Percentiles rank a stretch among this genome's conserved stretches.
Evolutionary conservation across 2,888 invertebrate genomes (phyloP).

Genomic region (Amphipyra berbera): DNA sequence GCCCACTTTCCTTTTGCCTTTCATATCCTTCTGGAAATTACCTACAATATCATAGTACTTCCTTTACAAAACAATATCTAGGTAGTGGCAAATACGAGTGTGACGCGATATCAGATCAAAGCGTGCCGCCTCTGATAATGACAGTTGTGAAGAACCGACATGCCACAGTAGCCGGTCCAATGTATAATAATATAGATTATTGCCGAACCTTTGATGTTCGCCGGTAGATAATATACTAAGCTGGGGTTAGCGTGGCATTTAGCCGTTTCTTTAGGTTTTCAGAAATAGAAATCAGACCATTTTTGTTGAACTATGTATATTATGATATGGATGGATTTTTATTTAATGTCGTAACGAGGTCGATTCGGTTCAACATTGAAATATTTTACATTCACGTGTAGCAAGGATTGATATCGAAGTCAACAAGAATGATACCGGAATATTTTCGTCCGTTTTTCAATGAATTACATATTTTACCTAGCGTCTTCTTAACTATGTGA

Average conservation of each 20-base stretch:
- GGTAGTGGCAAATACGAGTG: constrained; percentile 79
- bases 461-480: too few relatives aligned
- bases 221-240: constrained; percentile 64
- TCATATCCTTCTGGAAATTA: constrained; percentile 48
- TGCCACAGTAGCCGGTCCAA: constrained; percentile 77
- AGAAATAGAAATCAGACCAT: constrained; percentile 46
- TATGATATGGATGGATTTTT: neutral
- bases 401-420: too few relatives aligned
- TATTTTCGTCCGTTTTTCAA: too few relatives aligned
- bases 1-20: constrained; percentile 33
- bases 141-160: constrained; percentile 76
- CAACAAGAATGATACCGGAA: too few relatives aligned
- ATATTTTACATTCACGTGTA: too few relatives aligned
- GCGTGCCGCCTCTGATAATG: constrained; percentile 71
- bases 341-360: too few relatives aligned
- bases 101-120: constrained; percentile 80
- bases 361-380: too few relatives aligned
- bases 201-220: constrained; percentile 71
- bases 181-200: constrained; percentile 72
- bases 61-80: constrained; percentile 76
- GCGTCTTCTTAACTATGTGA: too few relatives aligned
- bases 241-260: constrained; percentile 45
- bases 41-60: constrained; percentile 45
- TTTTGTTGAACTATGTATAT: constrained; percentile 13
- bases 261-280: constrained; percentile 33